A percentile compares a stretch with the other conserved stretches of the same genome.
phyloP scores from a whole-genome alignment of 2,797 vertebrate genomes.

The Periparus ater region DNA sequence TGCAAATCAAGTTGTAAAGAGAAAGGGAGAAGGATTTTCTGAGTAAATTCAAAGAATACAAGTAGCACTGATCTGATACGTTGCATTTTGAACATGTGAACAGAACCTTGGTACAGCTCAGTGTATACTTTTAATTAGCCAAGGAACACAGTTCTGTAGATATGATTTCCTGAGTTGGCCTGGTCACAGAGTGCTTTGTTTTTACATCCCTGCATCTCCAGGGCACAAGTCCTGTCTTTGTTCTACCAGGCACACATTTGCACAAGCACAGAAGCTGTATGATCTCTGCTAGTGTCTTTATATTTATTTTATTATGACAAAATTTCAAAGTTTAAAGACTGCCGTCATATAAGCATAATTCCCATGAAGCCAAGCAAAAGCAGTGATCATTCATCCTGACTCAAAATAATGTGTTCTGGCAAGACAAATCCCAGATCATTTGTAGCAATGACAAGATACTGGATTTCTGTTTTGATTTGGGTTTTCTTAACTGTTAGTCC shows the following conservation, averaged over 20 bases:
- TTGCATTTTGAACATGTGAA: neutral
- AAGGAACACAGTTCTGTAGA: neutral
- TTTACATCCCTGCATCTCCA: neutral
- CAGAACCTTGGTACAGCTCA: neutral
- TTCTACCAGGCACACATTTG: neutral
- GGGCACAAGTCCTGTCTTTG: neutral
- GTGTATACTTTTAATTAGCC: neutral
- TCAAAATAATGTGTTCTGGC: neutral
- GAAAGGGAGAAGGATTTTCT: neutral
- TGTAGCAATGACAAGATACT: neutral
- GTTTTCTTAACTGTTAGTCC: neutral
- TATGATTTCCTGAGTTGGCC: neutral
- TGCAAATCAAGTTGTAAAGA: neutral
- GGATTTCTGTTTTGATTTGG: neutral
- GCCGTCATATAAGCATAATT: neutral
- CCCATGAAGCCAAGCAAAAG: neutral
- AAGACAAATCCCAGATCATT: neutral
- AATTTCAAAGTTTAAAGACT: neutral
- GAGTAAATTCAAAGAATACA: neutral
- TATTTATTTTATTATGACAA: neutral
- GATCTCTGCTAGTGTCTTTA: neutral
- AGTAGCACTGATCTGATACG: neutral
- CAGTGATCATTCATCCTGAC: neutral
- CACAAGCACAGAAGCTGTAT: neutral
- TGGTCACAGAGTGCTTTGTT: slow-evolving; percentile 26